Evolutionary conservation across 2,113 vertebrate genomes (phyloP).

Genomic region (Morphnarchus princeps): DNA sequence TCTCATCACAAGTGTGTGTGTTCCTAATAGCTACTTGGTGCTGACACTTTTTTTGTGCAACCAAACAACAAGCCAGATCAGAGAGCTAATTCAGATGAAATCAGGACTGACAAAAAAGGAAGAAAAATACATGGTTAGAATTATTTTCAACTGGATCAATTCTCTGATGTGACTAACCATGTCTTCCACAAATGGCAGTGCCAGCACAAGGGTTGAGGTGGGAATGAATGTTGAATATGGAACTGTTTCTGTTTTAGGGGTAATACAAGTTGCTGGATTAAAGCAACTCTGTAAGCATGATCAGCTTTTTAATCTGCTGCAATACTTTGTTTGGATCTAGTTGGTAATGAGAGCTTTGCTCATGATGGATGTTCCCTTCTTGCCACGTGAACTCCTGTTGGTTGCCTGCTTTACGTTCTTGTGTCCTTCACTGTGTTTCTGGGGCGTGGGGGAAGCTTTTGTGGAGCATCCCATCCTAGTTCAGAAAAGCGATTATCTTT

Average conservation of each 20-base stretch:
- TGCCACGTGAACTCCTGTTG: background rate
- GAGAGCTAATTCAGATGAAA: background rate
- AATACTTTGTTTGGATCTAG: background rate
- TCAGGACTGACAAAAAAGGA: background rate
- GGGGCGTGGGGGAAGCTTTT: background rate
- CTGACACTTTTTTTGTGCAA: background rate
- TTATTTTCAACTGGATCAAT: background rate
- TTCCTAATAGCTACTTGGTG: background rate
- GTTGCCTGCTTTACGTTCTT: background rate
- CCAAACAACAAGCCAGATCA: background rate
- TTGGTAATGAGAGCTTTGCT: background rate
- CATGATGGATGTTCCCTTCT: background rate
- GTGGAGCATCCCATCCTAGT: background rate
- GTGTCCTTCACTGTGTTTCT: fast-evolving
- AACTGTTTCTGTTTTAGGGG: background rate
- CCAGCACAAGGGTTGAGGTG: background rate
- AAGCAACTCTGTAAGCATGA: background rate
- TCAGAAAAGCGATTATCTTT: background rate
- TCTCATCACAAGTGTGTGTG: background rate
- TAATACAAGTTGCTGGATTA: background rate
- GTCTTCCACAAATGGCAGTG: background rate
- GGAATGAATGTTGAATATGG: background rate
- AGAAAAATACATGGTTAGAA: background rate
- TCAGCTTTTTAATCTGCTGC: background rate
- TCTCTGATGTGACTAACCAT: background rate